phyloP scores from a whole-genome alignment of 2,888 invertebrate genomes.

The Lithodes maja region DNA sequence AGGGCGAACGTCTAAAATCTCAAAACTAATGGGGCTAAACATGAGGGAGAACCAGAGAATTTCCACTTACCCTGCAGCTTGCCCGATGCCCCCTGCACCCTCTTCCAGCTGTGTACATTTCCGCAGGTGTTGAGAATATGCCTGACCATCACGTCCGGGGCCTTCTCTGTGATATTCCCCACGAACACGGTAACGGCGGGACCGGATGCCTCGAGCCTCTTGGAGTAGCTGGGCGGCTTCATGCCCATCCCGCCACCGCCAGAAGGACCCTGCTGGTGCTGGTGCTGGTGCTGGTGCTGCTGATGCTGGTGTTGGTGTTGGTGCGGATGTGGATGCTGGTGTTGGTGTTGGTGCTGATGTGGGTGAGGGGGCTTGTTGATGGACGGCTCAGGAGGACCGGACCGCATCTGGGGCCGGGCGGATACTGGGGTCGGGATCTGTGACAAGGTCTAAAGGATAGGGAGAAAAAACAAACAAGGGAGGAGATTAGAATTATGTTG shows the following conservation, averaged over 20 bases:
- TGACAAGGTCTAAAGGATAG: conserved; percentile 38
- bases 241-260: conserved; percentile 41
- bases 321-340: conserved; percentile 29
- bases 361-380: background rate
- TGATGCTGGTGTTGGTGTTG: background rate
- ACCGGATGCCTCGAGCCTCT: conserved; percentile 76
- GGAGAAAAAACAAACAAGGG: background rate
- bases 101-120: conserved; percentile 95
- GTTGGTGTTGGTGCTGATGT: no score
- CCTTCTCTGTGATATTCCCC: conserved; percentile 96
- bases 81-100: conserved; percentile 86
- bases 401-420: conserved; percentile 47
- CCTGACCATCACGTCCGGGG: conserved; percentile 95
- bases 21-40: no score
- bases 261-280: conserved; percentile 37
- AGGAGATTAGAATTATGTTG: no score
- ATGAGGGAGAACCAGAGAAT: background rate
- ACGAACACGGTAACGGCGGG: conserved; percentile 98
- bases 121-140: conserved; percentile 95
- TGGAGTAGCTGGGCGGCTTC: conserved; percentile 68
- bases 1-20: no score
- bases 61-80: conserved; percentile 76
- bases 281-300: background rate
- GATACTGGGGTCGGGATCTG: conserved; percentile 61
- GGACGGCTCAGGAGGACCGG: conserved; percentile 12